Base-by-base conservation (phyloP, 2,113 vertebrate genomes). In the Callocephalon fimbriatum region DNA sequence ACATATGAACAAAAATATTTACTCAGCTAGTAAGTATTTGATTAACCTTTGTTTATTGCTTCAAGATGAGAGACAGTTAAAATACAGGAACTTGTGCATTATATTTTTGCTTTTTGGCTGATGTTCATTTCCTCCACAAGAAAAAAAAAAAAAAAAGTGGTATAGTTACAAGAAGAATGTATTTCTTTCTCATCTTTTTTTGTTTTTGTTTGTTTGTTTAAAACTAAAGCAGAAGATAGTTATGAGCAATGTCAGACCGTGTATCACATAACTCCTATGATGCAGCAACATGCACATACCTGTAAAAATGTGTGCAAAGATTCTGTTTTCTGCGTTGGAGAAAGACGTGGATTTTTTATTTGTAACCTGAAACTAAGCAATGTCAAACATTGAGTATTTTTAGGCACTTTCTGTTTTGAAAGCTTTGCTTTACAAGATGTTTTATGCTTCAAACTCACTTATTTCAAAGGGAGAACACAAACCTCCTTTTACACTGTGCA, bases 11-110 rank as follows among this genome's bases (percentile, higher is more conserved):
- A 51, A 82, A 97, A 95, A 91, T 90, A 93, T 95, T 97, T 95
- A 96, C 35, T 97, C 48, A 91, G 81, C 68, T 84, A 96, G 89
- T 86, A 97, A 97, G 70, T 88, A 90, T 93, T 95, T 96, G 94
- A 95, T 96, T 96, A 97, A 95, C 86, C 63, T 96, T 96, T 97
- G 75, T 97, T 84, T 96, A 93, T 97, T 96, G 21, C 61, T 97
- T 95, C 90, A 97, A 93, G 88, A 97, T 96, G 95, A 91, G 38
- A 81, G 85, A 90, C 79, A 91, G 89, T 94, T 97, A 88, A 97
- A 95, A 86, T 88, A 92, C 95, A 95, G 90, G 79, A 96, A 95
- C 72, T 93, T 1, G 6, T 79, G 77, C 88, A 91, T 93, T 85
- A 40, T 93, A 75, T 67, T 95, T 96, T 97, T 96, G 47, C 58